These are phyloP conservation scores for Dolichoris vasculosae DNA, from an alignment of 1,140 invertebrate genomes.

Conservation along the genomic window DNA sequence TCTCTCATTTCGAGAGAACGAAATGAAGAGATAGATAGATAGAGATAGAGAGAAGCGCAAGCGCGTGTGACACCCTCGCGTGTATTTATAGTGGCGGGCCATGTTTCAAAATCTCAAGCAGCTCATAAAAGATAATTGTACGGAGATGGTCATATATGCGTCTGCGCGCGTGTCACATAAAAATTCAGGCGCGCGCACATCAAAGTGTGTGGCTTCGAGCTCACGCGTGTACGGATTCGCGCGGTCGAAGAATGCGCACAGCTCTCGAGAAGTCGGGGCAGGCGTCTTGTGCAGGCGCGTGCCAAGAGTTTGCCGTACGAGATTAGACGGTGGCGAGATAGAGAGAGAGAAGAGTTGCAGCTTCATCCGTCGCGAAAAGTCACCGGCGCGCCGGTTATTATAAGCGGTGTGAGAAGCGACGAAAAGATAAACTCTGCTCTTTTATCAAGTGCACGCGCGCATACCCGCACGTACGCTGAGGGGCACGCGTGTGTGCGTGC, in stretches of 20 bases:
- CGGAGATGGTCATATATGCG: conserved; percentile 46
- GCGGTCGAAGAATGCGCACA: neutral
- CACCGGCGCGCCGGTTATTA: conserved; percentile 18
- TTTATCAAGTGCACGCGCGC: conserved; percentile 23
- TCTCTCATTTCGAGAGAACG: neutral
- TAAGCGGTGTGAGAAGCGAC: conserved; percentile 7
- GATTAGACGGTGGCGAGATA: conserved; percentile 15
- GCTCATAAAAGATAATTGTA: conserved; percentile 52
- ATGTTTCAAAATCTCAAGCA: conserved; percentile 47
- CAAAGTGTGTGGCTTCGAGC: conserved; percentile 21
- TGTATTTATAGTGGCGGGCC: conserved; percentile 44
- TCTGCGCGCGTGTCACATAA: conserved; percentile 37
- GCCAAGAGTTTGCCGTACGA: conserved; percentile 30
- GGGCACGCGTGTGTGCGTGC: conserved; percentile 7
- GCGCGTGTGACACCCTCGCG: conserved; percentile 14
- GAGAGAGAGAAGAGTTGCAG: neutral
- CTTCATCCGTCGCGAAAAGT: neutral
- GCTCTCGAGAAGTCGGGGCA: neutral
- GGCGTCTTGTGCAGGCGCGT: conserved; percentile 12
- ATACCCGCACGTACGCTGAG: neutral
- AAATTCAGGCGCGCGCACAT: conserved; percentile 37
- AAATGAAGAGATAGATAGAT: neutral
- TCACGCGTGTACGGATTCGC: neutral
- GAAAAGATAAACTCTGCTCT: conserved; percentile 43
- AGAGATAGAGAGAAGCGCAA: neutral